Evolutionary conservation across 2,113 vertebrate genomes (phyloP).

Genomic region (Grammomys surdaster): DNA sequence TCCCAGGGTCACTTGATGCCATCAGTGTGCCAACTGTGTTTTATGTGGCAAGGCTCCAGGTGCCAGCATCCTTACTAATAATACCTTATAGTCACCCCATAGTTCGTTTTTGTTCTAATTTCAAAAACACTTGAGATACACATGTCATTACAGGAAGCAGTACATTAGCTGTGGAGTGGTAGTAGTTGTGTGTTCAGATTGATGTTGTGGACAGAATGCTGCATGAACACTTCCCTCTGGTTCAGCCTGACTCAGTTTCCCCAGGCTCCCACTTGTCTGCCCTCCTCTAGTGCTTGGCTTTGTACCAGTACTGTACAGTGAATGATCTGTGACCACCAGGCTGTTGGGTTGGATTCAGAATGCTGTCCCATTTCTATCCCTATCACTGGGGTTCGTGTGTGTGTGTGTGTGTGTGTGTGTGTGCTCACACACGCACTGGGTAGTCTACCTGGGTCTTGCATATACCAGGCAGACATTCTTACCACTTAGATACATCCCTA

Average conservation of each 20-base stretch:
- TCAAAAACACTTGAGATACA: not conserved
- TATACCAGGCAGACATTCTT: not conserved
- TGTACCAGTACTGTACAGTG: not conserved
- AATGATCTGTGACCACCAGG: not conserved
- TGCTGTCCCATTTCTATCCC: not conserved
- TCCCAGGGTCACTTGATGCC: not conserved
- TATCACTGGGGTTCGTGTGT: not conserved
- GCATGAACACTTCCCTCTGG: not conserved
- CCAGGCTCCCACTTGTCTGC: not conserved
- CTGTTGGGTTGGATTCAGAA: not conserved
- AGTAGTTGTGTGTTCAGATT: not conserved
- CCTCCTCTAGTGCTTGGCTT: accelerated
- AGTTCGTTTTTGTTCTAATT: not conserved
- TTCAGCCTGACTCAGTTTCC: not conserved
- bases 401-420: too few relatives aligned
- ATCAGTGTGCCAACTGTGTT: not conserved
- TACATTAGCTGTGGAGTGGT: not conserved
- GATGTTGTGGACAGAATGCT: not conserved
- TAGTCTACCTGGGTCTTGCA: not conserved
- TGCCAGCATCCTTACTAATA: not conserved
- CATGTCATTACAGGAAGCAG: not conserved
- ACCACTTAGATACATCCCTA: not conserved
- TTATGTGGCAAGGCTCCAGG: not conserved
- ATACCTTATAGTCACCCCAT: not conserved
- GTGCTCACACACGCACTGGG: too few relatives aligned